Percentiles rank a stretch among this genome's conserved stretches.
Conservation (phyloP, 2,888 invertebrate genomes). For the Xiphydria camelus region DNA sequence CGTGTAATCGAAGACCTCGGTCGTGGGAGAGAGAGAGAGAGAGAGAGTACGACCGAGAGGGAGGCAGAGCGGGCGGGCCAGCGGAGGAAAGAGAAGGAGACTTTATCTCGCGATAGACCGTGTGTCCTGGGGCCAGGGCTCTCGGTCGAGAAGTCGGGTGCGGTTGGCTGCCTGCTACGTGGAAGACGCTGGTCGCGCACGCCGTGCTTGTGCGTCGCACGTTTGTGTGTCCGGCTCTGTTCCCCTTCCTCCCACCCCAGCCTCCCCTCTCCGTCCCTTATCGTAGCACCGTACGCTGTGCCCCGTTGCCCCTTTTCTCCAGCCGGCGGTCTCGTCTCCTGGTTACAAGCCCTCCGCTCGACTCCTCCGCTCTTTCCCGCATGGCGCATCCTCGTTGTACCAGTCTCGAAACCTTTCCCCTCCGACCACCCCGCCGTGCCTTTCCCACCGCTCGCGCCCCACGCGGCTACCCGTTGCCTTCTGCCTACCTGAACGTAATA, state of each 20-base stretch:
- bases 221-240: conserved; percentile 4
- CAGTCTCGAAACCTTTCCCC: too few species aligned
- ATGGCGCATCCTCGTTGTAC: too few species aligned
- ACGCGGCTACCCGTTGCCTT: too few species aligned
- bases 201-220: conserved; percentile 4
- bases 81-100: conserved; percentile 10
- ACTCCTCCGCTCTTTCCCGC: neutral
- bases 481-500: too few species aligned
- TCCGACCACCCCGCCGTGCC: too few species aligned
- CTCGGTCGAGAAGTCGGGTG: conserved; percentile 25
- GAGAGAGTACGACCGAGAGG: too few species aligned
- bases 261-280: neutral
- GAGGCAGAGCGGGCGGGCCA: too few species aligned
- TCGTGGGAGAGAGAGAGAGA: too few species aligned
- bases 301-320: conserved; percentile 1
- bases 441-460: too few species aligned
- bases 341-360: neutral
- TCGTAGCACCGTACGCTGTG: neutral
- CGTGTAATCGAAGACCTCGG: too few species aligned
- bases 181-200: conserved; percentile 11
- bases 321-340: neutral
- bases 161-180: conserved; percentile 29
- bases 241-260: conserved; percentile 4
- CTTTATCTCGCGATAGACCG: conserved; percentile 3
- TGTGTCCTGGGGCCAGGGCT: conserved; percentile 18